Conservation (phyloP, 30 jellyfish, hydroid and myxozoan species). For the Sanderia malayensis region DNA sequence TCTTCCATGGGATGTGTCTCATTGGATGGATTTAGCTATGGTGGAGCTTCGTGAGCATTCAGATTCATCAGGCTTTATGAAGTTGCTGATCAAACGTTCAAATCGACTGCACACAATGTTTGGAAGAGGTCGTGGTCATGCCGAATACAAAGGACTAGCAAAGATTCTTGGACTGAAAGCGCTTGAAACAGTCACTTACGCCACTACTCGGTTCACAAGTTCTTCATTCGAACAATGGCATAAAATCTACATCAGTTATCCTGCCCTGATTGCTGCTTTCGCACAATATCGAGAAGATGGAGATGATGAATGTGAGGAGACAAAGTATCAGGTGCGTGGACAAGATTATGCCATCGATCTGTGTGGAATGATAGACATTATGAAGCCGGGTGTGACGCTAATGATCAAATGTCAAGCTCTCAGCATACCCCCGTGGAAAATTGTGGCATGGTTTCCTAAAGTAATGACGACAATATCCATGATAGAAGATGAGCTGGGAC, state of each 20-base stretch:
- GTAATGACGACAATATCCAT: neutral
- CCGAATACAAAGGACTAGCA: conserved; percentile 4
- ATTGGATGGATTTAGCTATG: conserved; percentile 1
- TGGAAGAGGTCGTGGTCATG: conserved; percentile 3
- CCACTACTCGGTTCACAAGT: conserved; percentile 10
- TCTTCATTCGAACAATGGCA: conserved; percentile 7
- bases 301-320: conserved; percentile 17
- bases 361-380: conserved; percentile 7
- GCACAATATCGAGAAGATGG: neutral
- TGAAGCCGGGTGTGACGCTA: conserved; percentile 2
- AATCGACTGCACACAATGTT: neutral
- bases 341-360: conserved; percentile 29
- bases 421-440: conserved; percentile 14
- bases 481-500: conserved; percentile 7
- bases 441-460: conserved; percentile 12
- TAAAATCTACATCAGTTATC: conserved; percentile 2
- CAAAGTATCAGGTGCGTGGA: conserved; percentile 22
- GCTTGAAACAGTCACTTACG: conserved; percentile 5
- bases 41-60: conserved; percentile 4
- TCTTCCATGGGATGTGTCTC: conserved; percentile 3
- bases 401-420: conserved; percentile 4
- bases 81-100: neutral
- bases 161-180: conserved; percentile 9
- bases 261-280: neutral
- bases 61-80: neutral